These are phyloP conservation scores for Trogon surrucura DNA, from an alignment of 2,113 vertebrate species.

Conservation along the genomic window DNA sequence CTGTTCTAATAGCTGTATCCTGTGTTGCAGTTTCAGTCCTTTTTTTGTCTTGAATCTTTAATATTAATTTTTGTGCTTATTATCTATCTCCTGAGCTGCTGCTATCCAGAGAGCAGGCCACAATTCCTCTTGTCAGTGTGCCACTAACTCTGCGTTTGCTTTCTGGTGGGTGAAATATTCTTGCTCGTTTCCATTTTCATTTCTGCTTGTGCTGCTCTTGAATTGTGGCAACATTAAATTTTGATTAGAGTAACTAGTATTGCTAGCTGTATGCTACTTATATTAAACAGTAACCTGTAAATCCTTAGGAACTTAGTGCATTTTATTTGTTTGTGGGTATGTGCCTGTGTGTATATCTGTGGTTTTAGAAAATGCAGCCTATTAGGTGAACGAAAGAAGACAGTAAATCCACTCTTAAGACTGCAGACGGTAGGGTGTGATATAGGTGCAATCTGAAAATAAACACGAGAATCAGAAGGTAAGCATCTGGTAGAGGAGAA, in stretches of 20 bases:
- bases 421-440: neutral
- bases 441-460: neutral
- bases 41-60: neutral
- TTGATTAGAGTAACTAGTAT: constrained; percentile 18
- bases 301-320: neutral
- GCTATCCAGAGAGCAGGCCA: neutral
- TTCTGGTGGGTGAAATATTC: constrained; percentile 12
- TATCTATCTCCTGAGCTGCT: neutral
- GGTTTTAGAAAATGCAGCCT: neutral
- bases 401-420: neutral
- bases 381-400: neutral
- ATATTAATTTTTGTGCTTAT: neutral
- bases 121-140: neutral
- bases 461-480: neutral
- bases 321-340: neutral
- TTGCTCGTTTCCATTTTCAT: neutral
- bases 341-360: neutral
- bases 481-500: neutral
- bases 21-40: neutral
- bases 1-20: neutral
- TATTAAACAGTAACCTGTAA: neutral
- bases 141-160: neutral
- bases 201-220: neutral
- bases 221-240: neutral
- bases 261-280: neutral